Conservation (phyloP, 2,113 vertebrate species). For the Aspidoscelis tigris region DNA sequence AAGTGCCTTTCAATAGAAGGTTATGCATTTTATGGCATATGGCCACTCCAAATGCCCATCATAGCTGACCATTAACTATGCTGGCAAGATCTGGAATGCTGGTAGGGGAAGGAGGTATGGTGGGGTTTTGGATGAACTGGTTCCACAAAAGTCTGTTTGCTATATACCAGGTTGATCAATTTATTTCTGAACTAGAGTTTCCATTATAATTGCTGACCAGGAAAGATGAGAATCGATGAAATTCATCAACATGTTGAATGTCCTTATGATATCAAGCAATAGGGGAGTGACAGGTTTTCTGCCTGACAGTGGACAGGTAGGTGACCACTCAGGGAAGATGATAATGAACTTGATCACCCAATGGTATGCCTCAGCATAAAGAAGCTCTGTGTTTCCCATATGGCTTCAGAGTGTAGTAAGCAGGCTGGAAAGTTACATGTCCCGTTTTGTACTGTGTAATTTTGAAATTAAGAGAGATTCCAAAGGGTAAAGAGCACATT, state of each 20-base stretch:
- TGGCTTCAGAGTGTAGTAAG: not conserved
- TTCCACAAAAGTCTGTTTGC: no score
- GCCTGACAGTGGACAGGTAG: not conserved
- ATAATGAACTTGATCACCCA: not conserved
- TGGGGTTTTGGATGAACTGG: no score
- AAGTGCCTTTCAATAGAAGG: no score
- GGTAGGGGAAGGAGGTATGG: no score
- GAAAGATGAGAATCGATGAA: no score
- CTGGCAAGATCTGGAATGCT: no score
- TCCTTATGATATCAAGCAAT: not conserved
- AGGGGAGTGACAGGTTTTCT: not conserved
- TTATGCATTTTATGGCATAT: no score
- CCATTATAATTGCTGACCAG: no score
- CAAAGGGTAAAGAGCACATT: not conserved
- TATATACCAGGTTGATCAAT: no score
- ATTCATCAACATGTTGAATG: not conserved
- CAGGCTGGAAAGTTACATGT: not conserved
- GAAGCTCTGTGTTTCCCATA: not conserved
- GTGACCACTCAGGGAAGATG: not conserved
- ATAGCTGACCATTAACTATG: no score
- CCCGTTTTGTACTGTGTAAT: not conserved
- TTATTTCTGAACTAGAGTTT: no score
- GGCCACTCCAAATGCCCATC: no score
- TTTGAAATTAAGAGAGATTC: not conserved
- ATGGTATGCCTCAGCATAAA: not conserved